Evolutionary conservation across 2,797 vertebrate species (phyloP).

Genomic region (Ceyx erithaca): DNA sequence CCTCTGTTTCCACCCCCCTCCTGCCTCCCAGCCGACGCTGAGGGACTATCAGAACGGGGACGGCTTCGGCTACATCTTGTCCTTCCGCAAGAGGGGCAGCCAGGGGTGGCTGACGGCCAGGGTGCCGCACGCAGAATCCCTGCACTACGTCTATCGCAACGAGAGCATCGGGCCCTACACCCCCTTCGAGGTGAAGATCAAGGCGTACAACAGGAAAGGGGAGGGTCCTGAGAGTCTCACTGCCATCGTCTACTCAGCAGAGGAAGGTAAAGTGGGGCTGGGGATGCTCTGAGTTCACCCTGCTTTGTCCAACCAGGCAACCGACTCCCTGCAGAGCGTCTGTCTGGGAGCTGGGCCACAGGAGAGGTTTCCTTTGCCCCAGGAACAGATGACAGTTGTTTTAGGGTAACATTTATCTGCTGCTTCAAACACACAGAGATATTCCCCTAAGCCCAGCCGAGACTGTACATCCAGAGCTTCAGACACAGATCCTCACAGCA

Average conservation of each 20-base stretch:
- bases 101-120: conserved; percentile 80
- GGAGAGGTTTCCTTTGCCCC: background rate
- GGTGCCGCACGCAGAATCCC: conserved; percentile 86
- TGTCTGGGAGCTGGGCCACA: fast-evolving
- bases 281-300: fast-evolving
- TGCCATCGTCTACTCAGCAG: conserved; percentile 89
- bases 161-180: conserved; percentile 88
- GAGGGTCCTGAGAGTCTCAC: conserved; percentile 94
- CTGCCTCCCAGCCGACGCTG: conserved; percentile 82
- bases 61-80: conserved; percentile 92
- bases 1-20: background rate
- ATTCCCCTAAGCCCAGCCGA: background rate
- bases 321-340: background rate
- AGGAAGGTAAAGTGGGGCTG: conserved; percentile 85
- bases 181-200: conserved; percentile 94
- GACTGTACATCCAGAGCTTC: background rate
- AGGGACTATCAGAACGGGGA: conserved; percentile 96
- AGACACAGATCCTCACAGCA: background rate
- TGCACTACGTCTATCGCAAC: conserved; percentile 91
- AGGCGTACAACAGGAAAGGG: conserved; percentile 89
- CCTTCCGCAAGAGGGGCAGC: conserved; percentile 85
- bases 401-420: background rate
- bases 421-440: background rate
- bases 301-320: background rate
- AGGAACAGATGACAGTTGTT: background rate